Evolutionary conservation across 2,888 invertebrate genomes (phyloP).

Genomic region (Tipula vernalis): DNA sequence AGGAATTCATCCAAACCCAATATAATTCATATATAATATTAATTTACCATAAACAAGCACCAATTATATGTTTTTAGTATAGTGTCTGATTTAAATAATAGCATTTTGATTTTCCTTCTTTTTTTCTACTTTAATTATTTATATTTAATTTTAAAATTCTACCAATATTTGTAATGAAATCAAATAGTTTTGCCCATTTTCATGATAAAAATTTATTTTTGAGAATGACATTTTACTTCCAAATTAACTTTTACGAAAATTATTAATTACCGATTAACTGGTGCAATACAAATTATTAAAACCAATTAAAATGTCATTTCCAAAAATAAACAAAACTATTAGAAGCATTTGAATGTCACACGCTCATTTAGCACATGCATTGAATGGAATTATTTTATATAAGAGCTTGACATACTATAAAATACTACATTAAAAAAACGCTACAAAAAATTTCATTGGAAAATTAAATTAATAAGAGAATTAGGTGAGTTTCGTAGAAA

Average conservation of each 20-base stretch:
- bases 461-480: background rate
- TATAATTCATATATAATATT: background rate
- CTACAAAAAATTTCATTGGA: background rate
- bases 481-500: background rate
- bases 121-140: background rate
- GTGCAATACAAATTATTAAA: too few species aligned
- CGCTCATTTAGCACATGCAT: background rate
- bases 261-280: too few species aligned
- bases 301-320: background rate
- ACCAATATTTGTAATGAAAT: too few species aligned
- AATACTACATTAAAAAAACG: background rate
- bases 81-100: background rate
- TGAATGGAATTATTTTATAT: background rate
- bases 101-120: background rate
- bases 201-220: too few species aligned
- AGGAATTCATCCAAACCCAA: background rate
- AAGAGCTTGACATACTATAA: background rate
- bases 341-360: background rate
- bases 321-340: background rate
- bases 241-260: too few species aligned
- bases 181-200: background rate
- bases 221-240: too few species aligned
- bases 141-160: background rate
- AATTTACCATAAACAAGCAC: background rate
- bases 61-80: background rate